A percentile compares a stretch with the other conserved stretches of the same genome.
These are phyloP conservation scores for Sarcophaga rosellei DNA, from an alignment of 2,888 invertebrate species.

Conservation along the genomic window DNA sequence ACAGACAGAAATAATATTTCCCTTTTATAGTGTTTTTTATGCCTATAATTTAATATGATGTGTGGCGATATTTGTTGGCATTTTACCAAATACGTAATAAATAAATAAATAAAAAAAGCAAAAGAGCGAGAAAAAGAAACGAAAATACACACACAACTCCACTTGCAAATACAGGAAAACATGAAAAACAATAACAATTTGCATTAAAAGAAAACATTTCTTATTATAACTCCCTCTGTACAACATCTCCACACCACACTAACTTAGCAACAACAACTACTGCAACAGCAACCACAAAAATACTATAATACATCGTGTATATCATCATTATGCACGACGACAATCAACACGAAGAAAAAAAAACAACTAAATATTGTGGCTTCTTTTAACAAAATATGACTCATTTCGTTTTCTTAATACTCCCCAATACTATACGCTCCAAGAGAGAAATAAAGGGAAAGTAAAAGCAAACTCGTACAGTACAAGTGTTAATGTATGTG, in stretches of 20 bases:
- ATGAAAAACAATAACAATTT: background rate
- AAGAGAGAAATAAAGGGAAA: background rate
- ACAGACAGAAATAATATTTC: background rate
- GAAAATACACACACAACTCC: slow-evolving; percentile 25
- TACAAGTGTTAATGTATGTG: too few species aligned
- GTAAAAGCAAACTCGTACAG: too few species aligned
- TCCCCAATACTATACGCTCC: background rate
- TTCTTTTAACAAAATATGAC: background rate
- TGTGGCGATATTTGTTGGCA: slow-evolving; percentile 47
- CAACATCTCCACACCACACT: background rate
- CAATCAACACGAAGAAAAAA: background rate
- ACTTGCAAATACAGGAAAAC: slow-evolving; percentile 24
- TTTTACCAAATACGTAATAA: slow-evolving; percentile 62
- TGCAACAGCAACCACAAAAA: background rate
- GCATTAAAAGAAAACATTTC: background rate
- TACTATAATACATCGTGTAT: background rate
- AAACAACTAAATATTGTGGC: background rate
- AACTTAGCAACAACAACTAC: background rate
- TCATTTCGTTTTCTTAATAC: background rate
- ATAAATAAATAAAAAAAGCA: slow-evolving; percentile 56
- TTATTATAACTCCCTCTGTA: background rate
- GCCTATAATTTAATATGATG: background rate
- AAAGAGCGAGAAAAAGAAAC: slow-evolving; percentile 20
- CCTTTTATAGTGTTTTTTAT: background rate
- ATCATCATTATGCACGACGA: background rate